A percentile compares a stretch with the other conserved stretches of the same genome.
These are phyloP conservation scores for Chunga burmeisteri DNA, from an alignment of 2,113 vertebrate genomes.

Conservation along the genomic window DNA sequence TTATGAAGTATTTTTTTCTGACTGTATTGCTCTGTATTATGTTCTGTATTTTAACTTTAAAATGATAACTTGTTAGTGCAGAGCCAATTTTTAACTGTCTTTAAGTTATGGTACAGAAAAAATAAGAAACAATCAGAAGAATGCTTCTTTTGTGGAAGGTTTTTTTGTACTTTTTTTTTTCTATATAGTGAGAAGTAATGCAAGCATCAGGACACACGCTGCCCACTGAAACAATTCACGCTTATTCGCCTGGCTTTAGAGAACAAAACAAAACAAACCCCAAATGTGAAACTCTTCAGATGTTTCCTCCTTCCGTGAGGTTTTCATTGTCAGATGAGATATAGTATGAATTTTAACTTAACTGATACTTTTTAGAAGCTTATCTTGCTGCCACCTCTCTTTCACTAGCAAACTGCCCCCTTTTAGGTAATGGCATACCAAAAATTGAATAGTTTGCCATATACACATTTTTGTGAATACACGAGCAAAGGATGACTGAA, in stretches of 20 bases:
- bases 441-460: background rate
- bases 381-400: background rate
- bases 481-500: background rate
- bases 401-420: background rate
- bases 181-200: background rate
- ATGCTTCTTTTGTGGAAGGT: background rate
- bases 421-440: background rate
- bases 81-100: background rate
- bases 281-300: background rate
- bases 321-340: background rate
- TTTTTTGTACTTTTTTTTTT: background rate
- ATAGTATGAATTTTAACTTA: background rate
- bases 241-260: background rate
- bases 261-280: background rate
- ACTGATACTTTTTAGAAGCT: background rate
- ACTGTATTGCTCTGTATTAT: background rate
- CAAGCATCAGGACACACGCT: background rate
- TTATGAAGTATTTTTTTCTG: background rate
- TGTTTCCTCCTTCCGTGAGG: background rate
- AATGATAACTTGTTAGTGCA: background rate
- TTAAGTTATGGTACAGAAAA: background rate
- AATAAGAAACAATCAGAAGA: background rate
- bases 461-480: background rate
- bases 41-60: background rate
- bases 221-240: background rate